phyloP scores from a whole-genome alignment of 2,888 invertebrate species.

The Mythimna pallens region DNA sequence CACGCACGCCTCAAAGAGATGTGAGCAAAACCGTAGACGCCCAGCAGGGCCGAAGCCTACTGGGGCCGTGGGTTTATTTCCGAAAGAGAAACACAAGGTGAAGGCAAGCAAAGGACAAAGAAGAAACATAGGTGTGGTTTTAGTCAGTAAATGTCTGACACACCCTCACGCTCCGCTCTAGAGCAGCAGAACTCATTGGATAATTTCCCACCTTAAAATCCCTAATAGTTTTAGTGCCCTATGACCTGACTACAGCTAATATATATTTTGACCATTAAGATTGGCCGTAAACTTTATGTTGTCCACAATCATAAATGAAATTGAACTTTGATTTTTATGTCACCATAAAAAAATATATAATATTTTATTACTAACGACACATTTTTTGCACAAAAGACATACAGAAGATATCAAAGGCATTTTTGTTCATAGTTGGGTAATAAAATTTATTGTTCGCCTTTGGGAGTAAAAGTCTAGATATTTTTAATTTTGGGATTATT shows the following conservation, averaged over 20 bases:
- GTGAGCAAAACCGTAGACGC: too few relatives aligned
- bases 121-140: too few relatives aligned
- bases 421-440: slow-evolving; percentile 40
- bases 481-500: slow-evolving; percentile 26
- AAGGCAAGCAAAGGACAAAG: too few relatives aligned
- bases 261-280: slow-evolving; percentile 53
- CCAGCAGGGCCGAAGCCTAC: too few relatives aligned
- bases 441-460: slow-evolving; percentile 43
- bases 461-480: slow-evolving; percentile 7
- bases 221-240: slow-evolving; percentile 24
- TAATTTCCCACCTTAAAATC: too few relatives aligned
- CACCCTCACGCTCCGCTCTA: too few relatives aligned
- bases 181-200: too few relatives aligned
- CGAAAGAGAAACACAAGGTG: too few relatives aligned
- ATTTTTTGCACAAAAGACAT: slow-evolving; percentile 44
- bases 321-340: slow-evolving; percentile 61
- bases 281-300: slow-evolving; percentile 63
- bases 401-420: slow-evolving; percentile 17
- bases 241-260: slow-evolving; percentile 27
- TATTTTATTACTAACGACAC: slow-evolving; percentile 47
- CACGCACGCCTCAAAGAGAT: too few relatives aligned
- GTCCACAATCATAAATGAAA: slow-evolving; percentile 62
- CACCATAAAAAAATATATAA: slow-evolving; percentile 48
- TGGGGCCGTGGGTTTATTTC: too few relatives aligned
- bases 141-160: too few relatives aligned